Base-by-base conservation (phyloP, 2,888 invertebrate species). In the Brenthis daphne region DNA sequence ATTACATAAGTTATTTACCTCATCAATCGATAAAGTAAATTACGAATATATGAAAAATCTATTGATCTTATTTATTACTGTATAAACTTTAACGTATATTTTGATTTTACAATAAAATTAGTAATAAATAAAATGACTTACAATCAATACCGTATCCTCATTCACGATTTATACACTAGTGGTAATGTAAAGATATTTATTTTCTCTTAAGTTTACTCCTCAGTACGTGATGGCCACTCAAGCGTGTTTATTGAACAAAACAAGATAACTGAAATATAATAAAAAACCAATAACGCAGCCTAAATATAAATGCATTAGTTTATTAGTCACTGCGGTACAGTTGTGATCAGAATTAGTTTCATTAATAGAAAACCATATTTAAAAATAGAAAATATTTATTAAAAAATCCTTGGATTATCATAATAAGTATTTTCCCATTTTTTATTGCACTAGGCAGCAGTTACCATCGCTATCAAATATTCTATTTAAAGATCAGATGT, bases 271-370 rank as follows among this genome's bases (percentile, higher is more conserved):
- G 76, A 79, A 83, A 82, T 84, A 85, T 84, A 86, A 89, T 90
- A 90, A 91, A 92, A 91, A 88, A 83, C 75, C 82, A 79, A 85
- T 91, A 88, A 87, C 81, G 74, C 75, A 76, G 79, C 79, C 83
- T 82, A 86, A 85, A 88, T 85, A 81, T 88, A 88, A 87, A 82
- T 88, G 88, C 90, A 90, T 91, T 90, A 90, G 85, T 88, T 89
- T 88, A 90, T 89, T 89, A 87, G 80, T 87, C 83, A 82, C 80
- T 76, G 12, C 12, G 14, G 80, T 80, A 89, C 80, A 14, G 63
- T 63, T 54, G n/a, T 3, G 53, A 12, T 13, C 5, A 24, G 3
- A 63, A 63, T 8, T 50, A 13, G 29, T 60, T 60, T 16, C n/a
- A 6, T 6, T 33, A 53, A 53, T 11, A 43, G 11, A 2, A 29